These are phyloP conservation scores for Coelopa frigida DNA, from an alignment of 1,140 invertebrate species.

Conservation along the genomic window DNA sequence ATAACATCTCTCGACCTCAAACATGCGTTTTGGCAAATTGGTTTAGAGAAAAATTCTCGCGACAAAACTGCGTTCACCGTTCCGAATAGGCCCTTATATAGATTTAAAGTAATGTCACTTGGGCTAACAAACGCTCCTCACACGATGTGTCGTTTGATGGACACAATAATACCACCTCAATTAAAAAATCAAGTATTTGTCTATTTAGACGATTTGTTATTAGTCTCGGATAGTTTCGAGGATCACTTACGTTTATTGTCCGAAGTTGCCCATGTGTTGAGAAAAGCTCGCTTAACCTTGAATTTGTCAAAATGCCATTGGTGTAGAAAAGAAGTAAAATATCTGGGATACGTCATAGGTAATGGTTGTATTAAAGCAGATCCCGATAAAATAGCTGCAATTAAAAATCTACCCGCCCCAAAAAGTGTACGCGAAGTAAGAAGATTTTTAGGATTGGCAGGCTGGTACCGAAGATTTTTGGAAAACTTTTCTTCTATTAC, in stretches of 20 bases:
- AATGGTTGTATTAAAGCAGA: constrained; percentile 37
- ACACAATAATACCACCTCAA: constrained; percentile 37
- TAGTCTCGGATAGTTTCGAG: constrained; percentile 7
- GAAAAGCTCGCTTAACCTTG: constrained; percentile 16
- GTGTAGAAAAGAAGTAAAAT: constrained; percentile 21
- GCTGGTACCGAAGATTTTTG: constrained; percentile 39
- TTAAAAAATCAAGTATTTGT: constrained; percentile 18
- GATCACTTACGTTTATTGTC: constrained; percentile 1
- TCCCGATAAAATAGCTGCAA: constrained; percentile 25
- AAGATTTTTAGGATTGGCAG: constrained; percentile 44
- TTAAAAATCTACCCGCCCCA: constrained; percentile 6
- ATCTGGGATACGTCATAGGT: constrained; percentile 9
- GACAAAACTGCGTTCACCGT: constrained; percentile 42
- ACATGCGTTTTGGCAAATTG: constrained; percentile 14
- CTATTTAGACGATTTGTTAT: constrained; percentile 13
- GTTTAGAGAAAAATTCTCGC: constrained; percentile 4
- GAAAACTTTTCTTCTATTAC: constrained; percentile 27
- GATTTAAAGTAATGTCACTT: constrained; percentile 15
- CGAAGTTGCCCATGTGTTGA: constrained; percentile 1
- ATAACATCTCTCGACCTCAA: constrained; percentile 13
- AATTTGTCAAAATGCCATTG: constrained; percentile 20
- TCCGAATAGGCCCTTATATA: constrained; percentile 30
- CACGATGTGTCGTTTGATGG: constrained; percentile 11
- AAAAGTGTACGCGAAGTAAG: constrained; percentile 33
- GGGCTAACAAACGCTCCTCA: constrained; percentile 18